Conservation (phyloP, 2,888 invertebrate species). For the Nipponacmea schrenckii region DNA sequence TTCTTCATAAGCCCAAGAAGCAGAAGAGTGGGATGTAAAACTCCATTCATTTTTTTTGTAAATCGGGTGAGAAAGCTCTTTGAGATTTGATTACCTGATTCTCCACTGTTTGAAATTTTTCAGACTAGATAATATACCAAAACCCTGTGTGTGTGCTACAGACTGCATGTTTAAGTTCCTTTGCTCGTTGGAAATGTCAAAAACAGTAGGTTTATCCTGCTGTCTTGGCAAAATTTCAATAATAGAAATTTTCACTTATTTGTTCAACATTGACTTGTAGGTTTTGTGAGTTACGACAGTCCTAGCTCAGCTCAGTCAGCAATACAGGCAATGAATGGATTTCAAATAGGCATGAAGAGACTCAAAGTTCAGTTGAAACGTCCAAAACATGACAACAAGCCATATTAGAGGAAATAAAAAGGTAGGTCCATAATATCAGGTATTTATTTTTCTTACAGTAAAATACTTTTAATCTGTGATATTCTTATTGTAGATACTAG, state of each 20-base stretch:
- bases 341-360: conserved; percentile 99
- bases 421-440: conserved; percentile 13
- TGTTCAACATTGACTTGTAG: conserved; percentile 71
- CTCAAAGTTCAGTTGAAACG: conserved; percentile 99
- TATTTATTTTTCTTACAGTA: background rate
- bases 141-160: too few relatives aligned
- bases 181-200: too few relatives aligned
- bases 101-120: too few relatives aligned
- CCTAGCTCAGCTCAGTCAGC: conserved; percentile 96
- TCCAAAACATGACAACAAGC: conserved; percentile 97
- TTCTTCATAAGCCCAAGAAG: too few relatives aligned
- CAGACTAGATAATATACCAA: too few relatives aligned
- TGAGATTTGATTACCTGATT: background rate
- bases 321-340: conserved; percentile 99
- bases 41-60: background rate
- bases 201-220: too few relatives aligned
- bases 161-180: too few relatives aligned
- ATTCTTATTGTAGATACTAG: too few relatives aligned
- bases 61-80: background rate
- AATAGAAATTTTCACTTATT: too few relatives aligned
- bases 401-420: conserved; percentile 78
- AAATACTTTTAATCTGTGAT: too few relatives aligned
- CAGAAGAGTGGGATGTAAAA: background rate
- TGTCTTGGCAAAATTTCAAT: too few relatives aligned
- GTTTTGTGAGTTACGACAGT: conserved; percentile 99